Evolutionary conservation across 2,888 invertebrate genomes (phyloP).

Genomic region (Papilio elwesi): DNA sequence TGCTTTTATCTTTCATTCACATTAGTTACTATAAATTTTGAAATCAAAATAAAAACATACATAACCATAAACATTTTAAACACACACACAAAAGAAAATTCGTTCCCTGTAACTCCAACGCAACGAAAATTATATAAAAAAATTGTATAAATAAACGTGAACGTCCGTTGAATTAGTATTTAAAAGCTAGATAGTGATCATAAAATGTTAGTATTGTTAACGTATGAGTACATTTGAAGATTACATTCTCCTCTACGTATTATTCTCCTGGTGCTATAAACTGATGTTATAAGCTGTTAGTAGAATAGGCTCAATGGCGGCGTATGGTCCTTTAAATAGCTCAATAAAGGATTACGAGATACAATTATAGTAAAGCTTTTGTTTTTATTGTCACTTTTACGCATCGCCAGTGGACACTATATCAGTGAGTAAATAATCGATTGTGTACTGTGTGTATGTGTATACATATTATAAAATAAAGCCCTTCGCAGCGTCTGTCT

Average conservation of each 20-base stretch:
- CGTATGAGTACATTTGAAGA: slow-evolving; percentile 12
- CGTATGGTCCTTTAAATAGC: slow-evolving; percentile 16
- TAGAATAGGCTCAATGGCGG: slow-evolving; percentile 3
- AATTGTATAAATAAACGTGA: background rate
- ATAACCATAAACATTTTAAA: too few relatives aligned
- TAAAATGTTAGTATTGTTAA: slow-evolving; percentile 9
- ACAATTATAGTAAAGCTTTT: slow-evolving; percentile 20
- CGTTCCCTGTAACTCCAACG: too few relatives aligned
- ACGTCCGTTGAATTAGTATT: background rate
- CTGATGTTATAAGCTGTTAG: slow-evolving; percentile 10
- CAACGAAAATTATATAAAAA: too few relatives aligned
- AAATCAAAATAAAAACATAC: too few relatives aligned
- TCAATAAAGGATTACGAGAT: slow-evolving; percentile 23
- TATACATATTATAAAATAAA: too few relatives aligned
- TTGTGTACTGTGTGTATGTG: background rate
- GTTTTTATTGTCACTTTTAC: slow-evolving; percentile 5
- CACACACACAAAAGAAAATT: too few relatives aligned
- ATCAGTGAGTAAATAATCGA: slow-evolving; percentile 27
- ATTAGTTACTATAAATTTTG: too few relatives aligned
- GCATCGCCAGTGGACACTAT: slow-evolving; percentile 6
- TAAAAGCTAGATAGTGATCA: background rate
- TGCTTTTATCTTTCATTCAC: too few relatives aligned
- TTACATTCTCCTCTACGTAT: slow-evolving; percentile 16
- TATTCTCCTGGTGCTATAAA: slow-evolving; percentile 16
- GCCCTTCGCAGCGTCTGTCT: too few relatives aligned